Evolutionary conservation across 2,888 invertebrate species (phyloP), one percentile per base, ranked within the genome.

Genomic region (Timema cristinae): DNA sequence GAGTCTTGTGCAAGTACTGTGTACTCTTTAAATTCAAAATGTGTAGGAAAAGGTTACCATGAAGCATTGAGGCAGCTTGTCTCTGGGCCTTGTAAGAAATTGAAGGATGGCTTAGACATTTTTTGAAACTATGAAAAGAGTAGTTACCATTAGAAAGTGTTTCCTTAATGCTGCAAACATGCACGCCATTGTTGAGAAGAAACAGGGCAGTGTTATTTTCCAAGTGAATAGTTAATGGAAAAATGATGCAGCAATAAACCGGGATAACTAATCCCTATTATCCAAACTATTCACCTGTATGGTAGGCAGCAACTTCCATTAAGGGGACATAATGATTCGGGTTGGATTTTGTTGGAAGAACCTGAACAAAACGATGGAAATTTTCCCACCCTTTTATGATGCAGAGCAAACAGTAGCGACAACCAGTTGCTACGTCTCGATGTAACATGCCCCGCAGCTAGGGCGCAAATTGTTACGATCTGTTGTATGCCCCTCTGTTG

Each of bases 181-280:
- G 15, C 15, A 2, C 32, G n/a, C 59, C 15, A 13, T 11, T 59
- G 15, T 59, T 32, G 32, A 32, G 15, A 59, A n/a, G 32, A 59
- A 59, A 59, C 59, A 59, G 59, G 59, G n/a, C 15, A 59, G 59
- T 59, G n/a, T 59, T 9, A 59, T 59, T 59, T 11, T 59, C 32
- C 13, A 59, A 59, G n/a, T 13, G 32, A 59, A 32, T 59, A 32
- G 32, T 16, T 6, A 59, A 13, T 13, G 15, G 1, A 5, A 13
- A 59, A 59, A 59, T 5, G 59, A 59, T n/a, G 59, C 59, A 16
- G 59, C n/a, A 16, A 59, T 6, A 16, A 52, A 1, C 10, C 4
- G 10, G n/a, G 54, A 52, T 13, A 52, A 4, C 10, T 52, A 13
- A 52, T 13, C 54, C 54, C 54, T 52, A 13, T 13, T 52, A 52